Base-by-base conservation (phyloP, 2,797 vertebrate genomes). In the Hypotaenidia philippensis region DNA sequence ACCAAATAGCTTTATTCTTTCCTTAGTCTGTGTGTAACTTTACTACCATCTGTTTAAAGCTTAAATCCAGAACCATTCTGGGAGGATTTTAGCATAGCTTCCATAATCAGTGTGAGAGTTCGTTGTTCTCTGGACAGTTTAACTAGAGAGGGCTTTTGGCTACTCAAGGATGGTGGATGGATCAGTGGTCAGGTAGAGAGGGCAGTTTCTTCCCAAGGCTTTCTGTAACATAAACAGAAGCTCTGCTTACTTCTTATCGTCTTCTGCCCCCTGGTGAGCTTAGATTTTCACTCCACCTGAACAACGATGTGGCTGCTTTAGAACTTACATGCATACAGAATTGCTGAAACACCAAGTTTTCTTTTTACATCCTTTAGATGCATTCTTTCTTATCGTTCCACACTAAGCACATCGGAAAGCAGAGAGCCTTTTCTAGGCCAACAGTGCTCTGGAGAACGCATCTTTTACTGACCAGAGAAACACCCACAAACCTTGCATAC, bases 191-290 rank as follows among this genome's bases (percentile, higher is more conserved):
- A 72, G n/a, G 19, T 41, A 19, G 55, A 60, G 29, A n/a, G 13
- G 57, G 10, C 44, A 15, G n/a, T 18, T 76, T 53, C 47, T 63
- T 40, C 27, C 5, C 63, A 29, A 10, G 1, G 38, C 7, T 23
- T 41, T 44, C 34, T 25, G 21, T 17, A 64, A 64, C 7, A 11
- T 4, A 5, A 36, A 29, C 3, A 11, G 18, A 40, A 72, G 36
- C 8, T 44, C 32, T 20, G n/a, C 14, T 29, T 11, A 68, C 38
- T 63, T 38, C 59, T 40, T 66, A 34, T 53, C 69, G 61, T 68
- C 34, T 71, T 74, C 94, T 91, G 91, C 91, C 89, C 83, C n/a
- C 82, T 93, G 79, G 82, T 49, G 82, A 83, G 53, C 59, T 21
- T 13, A 44, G 13, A 23, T n/a, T 76, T 86, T 45, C 69, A 79